Evolutionary conservation across 1,140 invertebrate genomes (phyloP), one percentile per base, ranked within the genome.

Genomic region (Zophobas morio): DNA sequence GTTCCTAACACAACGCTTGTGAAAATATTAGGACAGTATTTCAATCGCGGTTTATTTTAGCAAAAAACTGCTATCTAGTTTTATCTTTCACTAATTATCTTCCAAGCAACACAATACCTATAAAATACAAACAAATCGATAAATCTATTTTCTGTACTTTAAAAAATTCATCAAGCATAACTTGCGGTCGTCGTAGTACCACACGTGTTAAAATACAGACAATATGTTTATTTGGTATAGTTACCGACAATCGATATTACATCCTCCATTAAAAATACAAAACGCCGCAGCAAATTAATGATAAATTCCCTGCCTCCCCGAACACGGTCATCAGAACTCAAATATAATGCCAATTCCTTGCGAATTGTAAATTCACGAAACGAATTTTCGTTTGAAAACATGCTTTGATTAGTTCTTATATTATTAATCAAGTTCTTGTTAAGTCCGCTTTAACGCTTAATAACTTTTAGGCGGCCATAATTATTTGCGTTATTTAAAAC

Each of bases 91-190:
- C 20, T 20, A 20, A 20, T 20, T 20, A 20, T 20, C 20, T 20
- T 20, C 20, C 20, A 20, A 20, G 20, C 20, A 20, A 20, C 20
- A 20, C 20, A 20, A 20, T 20, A 20, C 20, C 20, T 20, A 20
- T 20, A 20, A 20, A 37, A 60, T 39, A 39, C 56, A 35, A 60
- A 60, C 56, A 60, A 60, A 60, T 60, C 56, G 56, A 60, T 60
- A 60, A 60, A 60, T 60, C 56, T 60, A 60, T 60, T 37, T 53
- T 6, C 5, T 53, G 2, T 36, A 36, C 37, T 37, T n/a, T 60
- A 36, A 60, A 60, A 60, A 60, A 60, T 60, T 60, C 6, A 60
- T 60, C 3, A 60, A 1, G n/a, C 34, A 35, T 35, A 57, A 57
- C 56, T 57, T 35, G 56, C 36, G 34, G 2, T 2, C n/a, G 56